phyloP scores from a whole-genome alignment of 2,888 invertebrate genomes.

The Chouioia cunea region DNA sequence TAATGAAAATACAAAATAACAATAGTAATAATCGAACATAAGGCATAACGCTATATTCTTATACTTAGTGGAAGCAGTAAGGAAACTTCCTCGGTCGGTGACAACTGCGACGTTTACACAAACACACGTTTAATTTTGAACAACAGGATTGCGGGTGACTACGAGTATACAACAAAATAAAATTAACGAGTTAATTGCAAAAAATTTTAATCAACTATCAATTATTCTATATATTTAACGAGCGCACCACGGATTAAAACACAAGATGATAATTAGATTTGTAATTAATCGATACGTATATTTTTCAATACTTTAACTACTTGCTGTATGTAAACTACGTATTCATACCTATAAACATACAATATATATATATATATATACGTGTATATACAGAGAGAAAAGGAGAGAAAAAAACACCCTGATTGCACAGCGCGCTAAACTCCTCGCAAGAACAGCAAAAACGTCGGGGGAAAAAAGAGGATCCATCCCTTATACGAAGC shows the following conservation, averaged over 20 bases:
- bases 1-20: constrained; percentile 59
- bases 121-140: neutral
- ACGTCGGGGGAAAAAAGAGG: neutral
- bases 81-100: constrained; percentile 17
- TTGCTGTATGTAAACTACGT: constrained; percentile 65
- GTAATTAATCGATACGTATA: constrained; percentile 65
- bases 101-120: constrained; percentile 6
- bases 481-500: neutral
- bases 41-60: constrained; percentile 63
- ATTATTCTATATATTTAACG: constrained; percentile 49
- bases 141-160: constrained; percentile 18
- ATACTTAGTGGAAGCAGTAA: constrained; percentile 54
- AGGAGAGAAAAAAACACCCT: constrained; percentile 9
- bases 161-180: constrained; percentile 41
- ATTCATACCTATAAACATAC: constrained; percentile 45
- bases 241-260: constrained; percentile 52
- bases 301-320: constrained; percentile 69
- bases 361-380: constrained; percentile 53
- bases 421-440: constrained; percentile 30
- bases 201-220: constrained; percentile 46
- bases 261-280: constrained; percentile 65
- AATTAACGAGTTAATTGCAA: constrained; percentile 57
- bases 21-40: constrained; percentile 60
- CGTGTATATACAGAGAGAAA: constrained; percentile 26
- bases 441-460: constrained; percentile 8